Percentiles rank a stretch among this genome's conserved stretches.
These are phyloP conservation scores for Trachelus stipa DNA, from an alignment of 2,888 invertebrate genomes.

Conservation along the genomic window DNA sequence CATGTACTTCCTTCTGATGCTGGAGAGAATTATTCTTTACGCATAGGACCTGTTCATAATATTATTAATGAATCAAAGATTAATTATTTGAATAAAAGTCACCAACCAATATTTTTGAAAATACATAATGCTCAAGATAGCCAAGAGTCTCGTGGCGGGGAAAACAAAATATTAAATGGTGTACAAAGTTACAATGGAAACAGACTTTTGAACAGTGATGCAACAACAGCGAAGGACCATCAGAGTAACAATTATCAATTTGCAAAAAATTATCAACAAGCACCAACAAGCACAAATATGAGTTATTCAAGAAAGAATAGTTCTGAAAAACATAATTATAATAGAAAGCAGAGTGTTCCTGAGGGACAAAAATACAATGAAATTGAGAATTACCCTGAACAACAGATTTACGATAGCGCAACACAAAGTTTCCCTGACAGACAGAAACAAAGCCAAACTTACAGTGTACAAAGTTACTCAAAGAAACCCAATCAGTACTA, in stretches of 20 bases:
- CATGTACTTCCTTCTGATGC: neutral
- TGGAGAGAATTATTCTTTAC: neutral
- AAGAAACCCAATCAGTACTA: neutral
- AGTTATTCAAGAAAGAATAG: neutral
- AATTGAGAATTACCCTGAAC: neutral
- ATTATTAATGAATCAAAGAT: neutral
- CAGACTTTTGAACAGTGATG: neutral
- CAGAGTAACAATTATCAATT: neutral
- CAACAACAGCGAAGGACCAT: neutral
- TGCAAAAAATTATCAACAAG: neutral
- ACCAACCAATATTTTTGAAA: neutral
- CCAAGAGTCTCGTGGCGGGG: neutral
- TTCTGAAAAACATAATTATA: neutral
- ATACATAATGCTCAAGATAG: neutral
- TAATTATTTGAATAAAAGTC: neutral
- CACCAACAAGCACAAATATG: neutral
- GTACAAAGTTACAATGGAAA: slow-evolving; percentile 28
- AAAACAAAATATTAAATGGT: neutral
- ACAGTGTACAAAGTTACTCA: neutral
- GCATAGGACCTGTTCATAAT: neutral
- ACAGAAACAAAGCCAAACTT: neutral
- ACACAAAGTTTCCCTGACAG: neutral
- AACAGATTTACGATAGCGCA: neutral
- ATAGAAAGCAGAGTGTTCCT: neutral
- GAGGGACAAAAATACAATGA: neutral